These are phyloP conservation scores for Ptychobarbus kaznakovi DNA, from an alignment of 2,797 vertebrate species.

Conservation along the genomic window DNA sequence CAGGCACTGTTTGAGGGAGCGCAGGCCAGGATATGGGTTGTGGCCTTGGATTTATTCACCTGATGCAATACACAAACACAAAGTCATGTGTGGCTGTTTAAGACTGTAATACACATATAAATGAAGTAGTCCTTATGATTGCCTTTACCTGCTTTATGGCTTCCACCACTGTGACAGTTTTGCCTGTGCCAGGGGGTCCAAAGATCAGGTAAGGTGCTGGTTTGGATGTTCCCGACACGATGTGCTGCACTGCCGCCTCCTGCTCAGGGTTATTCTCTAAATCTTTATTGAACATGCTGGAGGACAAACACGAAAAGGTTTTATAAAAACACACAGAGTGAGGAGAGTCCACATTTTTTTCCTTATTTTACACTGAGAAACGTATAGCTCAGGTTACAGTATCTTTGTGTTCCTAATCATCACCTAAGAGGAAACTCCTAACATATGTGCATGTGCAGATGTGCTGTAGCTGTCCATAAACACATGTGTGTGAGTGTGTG, in stretches of 20 bases:
- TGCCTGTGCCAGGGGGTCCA: conserved; percentile 87
- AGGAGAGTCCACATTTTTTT: not conserved
- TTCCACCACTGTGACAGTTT: conserved; percentile 87
- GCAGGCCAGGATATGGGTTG: conserved; percentile 80
- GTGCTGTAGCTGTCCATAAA: not conserved
- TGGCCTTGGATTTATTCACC: conserved; percentile 76
- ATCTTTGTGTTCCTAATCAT: not conserved
- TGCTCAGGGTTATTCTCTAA: conserved; percentile 83
- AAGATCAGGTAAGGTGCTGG: conserved; percentile 88
- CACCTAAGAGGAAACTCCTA: not conserved
- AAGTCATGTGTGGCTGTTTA: not conserved
- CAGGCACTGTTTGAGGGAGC: conserved; percentile 86
- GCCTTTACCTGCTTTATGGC: conserved; percentile 83
- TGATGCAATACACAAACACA: conserved; percentile 56
- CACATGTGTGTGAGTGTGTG: not conserved
- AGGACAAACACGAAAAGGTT: not conserved
- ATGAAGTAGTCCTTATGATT: not conserved
- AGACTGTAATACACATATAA: not conserved
- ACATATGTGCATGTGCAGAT: not conserved
- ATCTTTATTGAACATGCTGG: conserved; percentile 76
- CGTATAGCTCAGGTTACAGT: not conserved
- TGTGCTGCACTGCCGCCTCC: conserved; percentile 76
- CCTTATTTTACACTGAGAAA: not conserved
- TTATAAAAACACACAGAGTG: not conserved
- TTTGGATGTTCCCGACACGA: conserved; percentile 78